Percentiles rank a stretch among this genome's conserved stretches.
These are phyloP conservation scores for Neodiprion pinetum DNA, from an alignment of 1,140 invertebrate genomes.

Conservation along the genomic window DNA sequence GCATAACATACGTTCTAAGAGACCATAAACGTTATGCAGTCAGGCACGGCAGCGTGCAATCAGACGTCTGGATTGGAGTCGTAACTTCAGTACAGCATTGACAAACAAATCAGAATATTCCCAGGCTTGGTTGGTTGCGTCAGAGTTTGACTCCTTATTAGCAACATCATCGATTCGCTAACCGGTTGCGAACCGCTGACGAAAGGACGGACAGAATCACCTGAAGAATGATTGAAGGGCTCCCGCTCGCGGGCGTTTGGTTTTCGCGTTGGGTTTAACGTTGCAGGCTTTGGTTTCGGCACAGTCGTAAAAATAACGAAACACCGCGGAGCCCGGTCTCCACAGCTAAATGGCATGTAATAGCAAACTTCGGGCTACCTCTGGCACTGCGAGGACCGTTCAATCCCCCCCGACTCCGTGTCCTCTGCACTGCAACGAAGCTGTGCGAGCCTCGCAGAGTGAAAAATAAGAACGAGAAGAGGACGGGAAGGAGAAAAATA, in stretches of 20 bases:
- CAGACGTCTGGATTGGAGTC: too few species aligned
- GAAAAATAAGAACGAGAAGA: too few species aligned
- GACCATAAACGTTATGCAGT: too few species aligned
- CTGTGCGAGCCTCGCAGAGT: too few species aligned
- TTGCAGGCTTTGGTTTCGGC: conserved; percentile 33
- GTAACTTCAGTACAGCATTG: too few species aligned
- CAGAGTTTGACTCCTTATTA: too few species aligned
- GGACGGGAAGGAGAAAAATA: neutral
- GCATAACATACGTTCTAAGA: too few species aligned
- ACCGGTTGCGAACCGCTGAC: conserved; percentile 37
- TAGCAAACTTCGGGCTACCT: conserved; percentile 40
- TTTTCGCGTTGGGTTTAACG: neutral
- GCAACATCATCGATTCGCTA: too few species aligned
- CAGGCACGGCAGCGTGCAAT: too few species aligned
- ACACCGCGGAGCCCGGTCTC: conserved; percentile 44
- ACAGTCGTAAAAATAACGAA: conserved; percentile 57
- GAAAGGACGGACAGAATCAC: conserved; percentile 35
- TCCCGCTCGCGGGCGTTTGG: conserved; percentile 47
- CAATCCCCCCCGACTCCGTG: conserved; percentile 18
- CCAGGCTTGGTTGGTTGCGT: too few species aligned
- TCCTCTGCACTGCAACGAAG: neutral
- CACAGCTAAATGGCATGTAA: conserved; percentile 54
- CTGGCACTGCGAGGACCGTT: conserved; percentile 32
- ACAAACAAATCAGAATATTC: too few species aligned
- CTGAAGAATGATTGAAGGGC: conserved; percentile 44